Evolutionary conservation across 2,797 vertebrate species (phyloP).

Genomic region (Mallotus villosus): DNA sequence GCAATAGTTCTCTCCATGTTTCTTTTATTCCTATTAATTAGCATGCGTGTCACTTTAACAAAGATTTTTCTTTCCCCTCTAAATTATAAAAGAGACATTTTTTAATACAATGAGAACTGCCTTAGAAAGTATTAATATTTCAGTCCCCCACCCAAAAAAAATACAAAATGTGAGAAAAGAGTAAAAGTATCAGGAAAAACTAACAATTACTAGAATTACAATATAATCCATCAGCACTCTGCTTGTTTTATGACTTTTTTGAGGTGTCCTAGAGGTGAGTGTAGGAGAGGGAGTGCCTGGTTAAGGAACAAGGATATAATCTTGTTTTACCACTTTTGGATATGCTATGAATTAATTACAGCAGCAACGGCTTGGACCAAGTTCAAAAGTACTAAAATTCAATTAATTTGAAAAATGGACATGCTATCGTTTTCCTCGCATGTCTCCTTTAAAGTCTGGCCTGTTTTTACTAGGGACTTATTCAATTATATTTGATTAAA

Average conservation of each 20-base stretch:
- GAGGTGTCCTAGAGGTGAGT: background rate
- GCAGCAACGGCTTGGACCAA: constrained; percentile 72
- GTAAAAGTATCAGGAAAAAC: constrained; percentile 61
- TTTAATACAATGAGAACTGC: constrained; percentile 77
- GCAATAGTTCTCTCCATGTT: constrained; percentile 73
- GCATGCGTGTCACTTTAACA: constrained; percentile 80
- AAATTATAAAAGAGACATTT: constrained; percentile 83
- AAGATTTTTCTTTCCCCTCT: constrained; percentile 82
- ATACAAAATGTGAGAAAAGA: constrained; percentile 57
- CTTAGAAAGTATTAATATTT: constrained; percentile 77
- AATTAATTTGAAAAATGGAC: constrained; percentile 85
- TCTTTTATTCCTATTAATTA: constrained; percentile 79
- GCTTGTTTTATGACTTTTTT: constrained; percentile 49
- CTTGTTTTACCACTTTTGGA: constrained; percentile 72
- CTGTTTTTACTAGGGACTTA: constrained; percentile 82
- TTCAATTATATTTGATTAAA: constrained; percentile 87
- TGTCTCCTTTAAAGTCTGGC: constrained; percentile 77
- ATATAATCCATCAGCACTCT: constrained; percentile 49
- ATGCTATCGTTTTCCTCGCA: constrained; percentile 77
- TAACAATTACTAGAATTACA: constrained; percentile 66
- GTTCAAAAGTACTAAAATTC: constrained; percentile 85
- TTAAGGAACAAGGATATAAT: constrained; percentile 50
- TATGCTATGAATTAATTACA: constrained; percentile 75
- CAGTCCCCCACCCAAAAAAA: constrained; percentile 68
- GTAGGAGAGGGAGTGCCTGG: background rate